Evolutionary conservation across 2,888 invertebrate genomes (phyloP), one percentile per base, ranked within the genome.

Genomic region (Stomorhina lunata): DNA sequence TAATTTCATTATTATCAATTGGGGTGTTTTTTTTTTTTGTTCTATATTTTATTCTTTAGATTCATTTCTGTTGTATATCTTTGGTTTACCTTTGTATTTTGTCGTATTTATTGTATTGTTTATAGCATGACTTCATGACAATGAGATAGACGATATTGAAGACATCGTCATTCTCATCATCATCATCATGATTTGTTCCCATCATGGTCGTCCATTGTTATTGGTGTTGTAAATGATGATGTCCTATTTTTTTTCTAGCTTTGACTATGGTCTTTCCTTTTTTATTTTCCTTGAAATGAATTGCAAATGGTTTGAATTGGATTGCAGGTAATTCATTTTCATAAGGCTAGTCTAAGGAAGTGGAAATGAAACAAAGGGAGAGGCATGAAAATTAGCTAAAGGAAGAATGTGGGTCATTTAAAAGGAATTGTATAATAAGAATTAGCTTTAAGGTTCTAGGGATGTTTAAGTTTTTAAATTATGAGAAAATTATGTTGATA

Each of bases 1-100:
- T 85, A 85, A 80, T 85, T 84, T 84, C 65, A 81, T 81, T 80
- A 80, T 83, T 73, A 68, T 80, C 84, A 85, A 83, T 83, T 85
- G 83, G 83, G 71, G 83, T 81, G 53, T 75, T 75, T 82, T 75
- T 40, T 45, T n/a, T 63, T 37, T 34, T 37, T 27, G 15, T 25
- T 69, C 63, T 22, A 29, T 71, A 22, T 22, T 75, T 55, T 43
- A 34, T 37, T 63, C 32, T 25, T 20, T 63, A 4, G 3, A n/a
- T 25, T 32, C 57, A n/a, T 63, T 4, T 65, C 20, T 50, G 12
- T 48, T 45, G 45, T 48, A 43, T 32, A 40, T 29, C 43, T 40
- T 10, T 78, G 78, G 48, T 75, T 81, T 78, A 81, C 78, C 68
- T 78, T 78, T 65, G 20, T 50, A 37, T 43, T 20, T 32, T 55